A percentile compares a stretch with the other conserved stretches of the same genome.
These are phyloP conservation scores for Lepidochrysops patricia DNA, from an alignment of 2,888 invertebrate genomes.

Conservation along the genomic window DNA sequence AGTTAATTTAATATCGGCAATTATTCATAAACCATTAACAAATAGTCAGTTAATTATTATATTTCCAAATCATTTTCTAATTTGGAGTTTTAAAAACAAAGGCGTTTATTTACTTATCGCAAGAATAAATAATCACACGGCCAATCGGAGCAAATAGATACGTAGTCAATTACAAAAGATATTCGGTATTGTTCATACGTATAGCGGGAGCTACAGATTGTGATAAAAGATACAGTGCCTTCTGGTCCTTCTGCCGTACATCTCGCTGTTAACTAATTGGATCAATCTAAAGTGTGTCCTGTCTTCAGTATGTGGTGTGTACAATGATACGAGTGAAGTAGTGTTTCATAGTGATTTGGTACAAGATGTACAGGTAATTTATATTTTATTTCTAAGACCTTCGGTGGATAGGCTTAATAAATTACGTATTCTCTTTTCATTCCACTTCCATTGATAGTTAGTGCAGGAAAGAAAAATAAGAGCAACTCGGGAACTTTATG, in stretches of 20 bases:
- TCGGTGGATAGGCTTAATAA: background rate
- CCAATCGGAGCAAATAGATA: slow-evolving; percentile 60
- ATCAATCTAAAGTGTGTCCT: slow-evolving; percentile 63
- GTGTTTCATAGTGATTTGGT: background rate
- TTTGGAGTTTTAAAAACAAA: slow-evolving; percentile 33
- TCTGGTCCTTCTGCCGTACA: slow-evolving; percentile 49
- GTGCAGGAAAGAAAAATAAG: background rate
- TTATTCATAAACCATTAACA: background rate
- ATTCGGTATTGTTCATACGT: slow-evolving; percentile 45
- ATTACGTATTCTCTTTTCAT: background rate
- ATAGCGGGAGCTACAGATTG: slow-evolving; percentile 36
- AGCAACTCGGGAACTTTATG: background rate
- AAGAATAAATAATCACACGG: slow-evolving; percentile 48
- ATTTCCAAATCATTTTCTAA: background rate
- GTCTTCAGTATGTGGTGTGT: slow-evolving; percentile 27
- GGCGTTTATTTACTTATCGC: slow-evolving; percentile 39
- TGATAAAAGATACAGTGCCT: slow-evolving; percentile 70
- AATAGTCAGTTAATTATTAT: background rate
- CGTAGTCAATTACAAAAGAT: slow-evolving; percentile 37
- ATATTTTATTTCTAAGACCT: background rate
- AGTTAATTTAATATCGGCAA: background rate
- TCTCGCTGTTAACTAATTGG: slow-evolving; percentile 45
- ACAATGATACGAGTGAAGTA: slow-evolving; percentile 15
- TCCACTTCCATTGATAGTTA: background rate
- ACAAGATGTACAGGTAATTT: slow-evolving; percentile 28